These are phyloP conservation scores for Sesamia inferens DNA, from an alignment of 2,888 invertebrate species.

Conservation along the genomic window DNA sequence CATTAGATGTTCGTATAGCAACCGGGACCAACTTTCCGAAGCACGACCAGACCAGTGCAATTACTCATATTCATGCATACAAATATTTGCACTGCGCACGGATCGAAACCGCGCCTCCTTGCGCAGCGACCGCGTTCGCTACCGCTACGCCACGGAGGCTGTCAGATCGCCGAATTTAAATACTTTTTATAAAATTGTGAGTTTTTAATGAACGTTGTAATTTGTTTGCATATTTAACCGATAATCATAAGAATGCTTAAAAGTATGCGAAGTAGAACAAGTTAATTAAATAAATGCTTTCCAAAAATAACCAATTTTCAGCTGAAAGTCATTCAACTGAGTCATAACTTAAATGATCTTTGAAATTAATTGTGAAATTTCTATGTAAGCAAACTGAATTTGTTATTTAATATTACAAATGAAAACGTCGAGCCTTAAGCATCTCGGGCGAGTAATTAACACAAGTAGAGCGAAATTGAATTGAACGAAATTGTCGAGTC, in stretches of 20 bases:
- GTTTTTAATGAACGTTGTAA: neutral
- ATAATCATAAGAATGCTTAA: neutral
- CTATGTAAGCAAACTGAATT: slow-evolving; percentile 16
- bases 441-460: slow-evolving; percentile 61
- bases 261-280: neutral
- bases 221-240: neutral
- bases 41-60: too few species aligned
- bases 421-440: slow-evolving; percentile 43
- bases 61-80: too few species aligned
- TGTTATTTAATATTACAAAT: slow-evolving; percentile 31
- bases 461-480: slow-evolving; percentile 64
- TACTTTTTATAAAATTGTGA: neutral
- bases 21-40: too few species aligned
- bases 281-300: neutral
- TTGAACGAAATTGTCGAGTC: slow-evolving; percentile 60
- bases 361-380: slow-evolving; percentile 6
- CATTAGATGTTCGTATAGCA: too few species aligned
- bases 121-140: too few species aligned
- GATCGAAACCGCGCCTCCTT: too few species aligned
- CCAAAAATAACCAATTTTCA: neutral
- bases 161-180: neutral
- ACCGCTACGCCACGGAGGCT: too few species aligned
- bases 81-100: too few species aligned
- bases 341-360: slow-evolving; percentile 5
- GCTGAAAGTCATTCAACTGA: neutral